Evolutionary conservation across 30 jellyfish, hydroid and myxozoan species (phyloP).

Genomic region (Turritopsis rubra): DNA sequence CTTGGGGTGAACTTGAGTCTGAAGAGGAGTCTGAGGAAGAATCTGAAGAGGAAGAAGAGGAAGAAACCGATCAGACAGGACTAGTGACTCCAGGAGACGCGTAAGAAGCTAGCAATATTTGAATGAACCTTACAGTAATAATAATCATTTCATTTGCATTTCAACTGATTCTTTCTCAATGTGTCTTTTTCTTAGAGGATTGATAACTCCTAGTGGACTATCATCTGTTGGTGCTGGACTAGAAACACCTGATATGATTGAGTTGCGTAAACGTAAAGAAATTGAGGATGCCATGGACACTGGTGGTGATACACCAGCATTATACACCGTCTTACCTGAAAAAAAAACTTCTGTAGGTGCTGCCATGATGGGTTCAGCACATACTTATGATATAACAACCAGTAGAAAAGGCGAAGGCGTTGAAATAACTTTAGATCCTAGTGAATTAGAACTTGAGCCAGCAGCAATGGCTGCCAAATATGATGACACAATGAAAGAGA

Average conservation of each 20-base stretch:
- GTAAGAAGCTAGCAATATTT: slow-evolving; percentile 35
- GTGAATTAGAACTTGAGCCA: slow-evolving; percentile 97
- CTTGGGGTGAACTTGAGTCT: slow-evolving; percentile 99
- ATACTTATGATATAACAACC: slow-evolving; percentile 70
- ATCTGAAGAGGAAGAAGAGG: slow-evolving; percentile 80
- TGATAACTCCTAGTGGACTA: slow-evolving; percentile 92
- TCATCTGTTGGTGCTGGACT: slow-evolving; percentile 98
- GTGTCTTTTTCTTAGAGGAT: slow-evolving; percentile 51
- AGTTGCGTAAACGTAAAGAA: slow-evolving; percentile 92
- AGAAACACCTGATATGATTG: slow-evolving; percentile 97
- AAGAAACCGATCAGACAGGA: slow-evolving; percentile 92
- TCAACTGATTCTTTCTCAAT: background rate
- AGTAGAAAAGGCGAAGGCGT: slow-evolving; percentile 76
- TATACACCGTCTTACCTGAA: slow-evolving; percentile 80
- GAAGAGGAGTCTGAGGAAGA: slow-evolving; percentile 88
- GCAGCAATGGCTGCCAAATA: slow-evolving; percentile 99
- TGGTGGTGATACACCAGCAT: slow-evolving; percentile 96
- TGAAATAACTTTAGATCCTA: slow-evolving; percentile 92
- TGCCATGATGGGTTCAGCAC: slow-evolving; percentile 98
- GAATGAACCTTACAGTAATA: background rate
- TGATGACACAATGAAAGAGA: slow-evolving; percentile 94
- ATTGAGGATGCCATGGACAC: slow-evolving; percentile 99
- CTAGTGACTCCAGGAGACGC: slow-evolving; percentile 98
- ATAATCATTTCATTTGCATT: background rate
- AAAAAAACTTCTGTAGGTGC: slow-evolving; percentile 86